Base-by-base conservation (phyloP, 2,888 invertebrate species). In the Drosophila kambysellisi region DNA sequence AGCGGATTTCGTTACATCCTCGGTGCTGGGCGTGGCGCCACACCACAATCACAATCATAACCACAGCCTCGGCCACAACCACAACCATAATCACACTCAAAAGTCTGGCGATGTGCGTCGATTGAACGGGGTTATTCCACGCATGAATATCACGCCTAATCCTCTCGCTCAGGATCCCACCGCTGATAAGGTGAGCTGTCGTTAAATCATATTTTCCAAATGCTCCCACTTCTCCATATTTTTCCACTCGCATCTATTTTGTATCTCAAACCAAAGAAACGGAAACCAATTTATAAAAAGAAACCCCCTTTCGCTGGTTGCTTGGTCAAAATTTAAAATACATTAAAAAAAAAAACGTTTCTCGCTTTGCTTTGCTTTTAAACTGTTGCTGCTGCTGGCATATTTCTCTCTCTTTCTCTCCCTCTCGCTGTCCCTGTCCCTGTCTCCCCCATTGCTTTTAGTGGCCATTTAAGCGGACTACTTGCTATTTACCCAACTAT, bases 111-210 rank as follows among this genome's bases (percentile, higher is more conserved):
- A 88, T 64, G 79, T 83, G 35, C 91, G 92, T 57, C 91, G 93
- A 12, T 75, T 93, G 50, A 93, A 93, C 66, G 93, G 93, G 7
- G 92, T 92, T 7, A 88, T 92, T 64, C 92, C 92, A 0, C 90
- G 93, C 69, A 93, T 93, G 92, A 93, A 93, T 67, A 93, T 93
- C 32, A 93, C 93, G 3, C 90, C 93, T 5, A 93, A 93, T 87
- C 93, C 93, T 0, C 79, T 93, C 66, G 92, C 93, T 0, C 92
- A 93, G 71, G 93, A 93, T 54, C 60, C 86, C 15, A 57, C 66
- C 0, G 91, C 91, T 32, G 93, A 93, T 61, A 93, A 93, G 92
- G 87, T 87, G 64, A 81, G 88, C 46, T n/a, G 43, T 20, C 15
- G 9, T n/a, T n/a, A 32, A 12, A 12, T 32, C 5, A 20, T 8